Percentiles rank a stretch among this genome's conserved stretches.
phyloP scores from a whole-genome alignment of 2,113 vertebrate species.

The Podocnemis expansa region DNA sequence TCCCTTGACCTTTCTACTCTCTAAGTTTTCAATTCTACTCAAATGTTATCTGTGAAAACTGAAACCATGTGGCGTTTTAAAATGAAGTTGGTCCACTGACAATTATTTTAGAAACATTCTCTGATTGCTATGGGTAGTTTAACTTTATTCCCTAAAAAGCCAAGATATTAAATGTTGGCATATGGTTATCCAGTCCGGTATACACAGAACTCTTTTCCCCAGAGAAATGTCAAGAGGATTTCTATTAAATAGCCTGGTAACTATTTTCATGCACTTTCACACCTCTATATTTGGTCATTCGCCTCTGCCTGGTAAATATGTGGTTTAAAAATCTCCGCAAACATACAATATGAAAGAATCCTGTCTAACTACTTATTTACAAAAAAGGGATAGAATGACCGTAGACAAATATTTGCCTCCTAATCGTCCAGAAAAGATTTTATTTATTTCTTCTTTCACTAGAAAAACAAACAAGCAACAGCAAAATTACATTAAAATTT shows the following conservation, averaged over 20 bases:
- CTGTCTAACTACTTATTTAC: background rate
- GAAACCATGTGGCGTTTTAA: background rate
- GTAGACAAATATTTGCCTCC: background rate
- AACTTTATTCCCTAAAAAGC: background rate
- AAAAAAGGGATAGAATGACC: background rate
- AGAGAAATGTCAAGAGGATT: background rate
- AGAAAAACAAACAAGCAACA: background rate
- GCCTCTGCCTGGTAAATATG: background rate
- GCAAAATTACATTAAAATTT: background rate
- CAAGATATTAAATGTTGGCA: background rate
- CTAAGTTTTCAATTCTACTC: background rate
- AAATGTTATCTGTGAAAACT: background rate
- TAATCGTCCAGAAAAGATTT: background rate
- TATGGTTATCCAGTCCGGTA: rapidly evolving
- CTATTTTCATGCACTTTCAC: background rate
- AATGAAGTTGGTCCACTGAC: background rate
- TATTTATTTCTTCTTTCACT: background rate
- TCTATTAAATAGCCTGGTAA: background rate
- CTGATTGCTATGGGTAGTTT: background rate
- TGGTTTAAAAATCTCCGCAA: background rate
- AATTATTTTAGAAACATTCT: background rate
- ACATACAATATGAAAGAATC: background rate
- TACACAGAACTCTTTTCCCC: background rate
- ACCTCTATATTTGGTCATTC: background rate
- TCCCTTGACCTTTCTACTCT: background rate